Evolutionary conservation across 2,888 invertebrate species (phyloP), one percentile per base, ranked within the genome.

Genomic region (Ectropis crepuscularia): DNA sequence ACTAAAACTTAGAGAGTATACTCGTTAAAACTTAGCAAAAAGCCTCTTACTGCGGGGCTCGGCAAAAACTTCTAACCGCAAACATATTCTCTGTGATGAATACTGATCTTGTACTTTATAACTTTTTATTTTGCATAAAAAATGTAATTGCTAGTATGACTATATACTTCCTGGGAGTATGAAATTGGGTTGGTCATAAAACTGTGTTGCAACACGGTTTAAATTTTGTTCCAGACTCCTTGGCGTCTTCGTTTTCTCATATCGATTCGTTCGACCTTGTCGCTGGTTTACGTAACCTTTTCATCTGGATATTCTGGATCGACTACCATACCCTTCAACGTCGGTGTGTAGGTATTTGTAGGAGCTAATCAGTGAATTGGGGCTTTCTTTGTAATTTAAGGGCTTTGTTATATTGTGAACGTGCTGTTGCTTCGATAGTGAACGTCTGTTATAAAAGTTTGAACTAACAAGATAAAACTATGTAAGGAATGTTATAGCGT

Each of bases 211-310:
- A 55, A 16, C 58, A 58, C 69, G 63, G 64, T 65, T 63, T 61
- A 38, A 65, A 54, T 16, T 6, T 59, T 75, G 79, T 74, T 68
- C 64, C 69, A 87, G 90, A 87, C 88, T 71, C 73, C 73, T 76
- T 75, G 89, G 86, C 89, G 87, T 74, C 87, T 61, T 64, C 54
- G 53, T 53, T 49, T 57, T 63, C 59, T 50, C 53, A 74, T 87
- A 90, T 90, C 78, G 90, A 90, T 90, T 85, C 77, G 61, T 67
- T 68, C 81, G 85, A 86, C 89, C 89, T 90, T 89, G 86, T 72
- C 68, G 65, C 62, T 55, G 60, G 60, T 73, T 88, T 87, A 82
- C 78, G 79, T 87, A 86, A 87, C 77, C 72, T 67, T 75, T 75
- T 72, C 65, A 58, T 54, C 53, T 57, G 68, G 60, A 72, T 74